Evolutionary conservation across 2,797 vertebrate genomes (phyloP), one percentile per base, ranked within the genome.

Genomic region (Catostomus latipinnis): DNA sequence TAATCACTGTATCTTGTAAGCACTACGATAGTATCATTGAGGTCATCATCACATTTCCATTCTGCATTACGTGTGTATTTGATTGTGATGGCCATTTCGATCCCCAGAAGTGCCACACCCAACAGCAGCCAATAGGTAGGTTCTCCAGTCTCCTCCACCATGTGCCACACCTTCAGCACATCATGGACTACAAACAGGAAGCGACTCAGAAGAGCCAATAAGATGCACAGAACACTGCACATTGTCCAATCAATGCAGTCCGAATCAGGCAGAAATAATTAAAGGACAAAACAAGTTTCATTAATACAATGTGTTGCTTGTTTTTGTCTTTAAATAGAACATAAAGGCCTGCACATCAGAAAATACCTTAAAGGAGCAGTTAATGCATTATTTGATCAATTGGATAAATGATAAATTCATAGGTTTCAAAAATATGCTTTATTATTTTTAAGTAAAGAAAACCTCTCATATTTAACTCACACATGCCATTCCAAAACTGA

Each of bases 41-140:
- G 50, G 34, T 53, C 1, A 18, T 6, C 1, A 13, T 90, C 91
- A 95, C 94, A 95, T 93, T 94, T 94, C 94, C 94, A 95, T 86
- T 95, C 94, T 1, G 91, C 93, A 0, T 93, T 91, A 14, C 58
- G 87, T 58, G 93, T 94, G 82, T 85, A 90, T 87, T 88, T 91
- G 34, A 94, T 85, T 8, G 93, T 95, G 83, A 94, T 65, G 0
- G 88, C 87, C 92, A 94, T 92, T 86, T 95, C 94, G 71, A 93
- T 86, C 0, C 89, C 91, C 61, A 95, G 85, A 65, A 95, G 88
- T 57, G 90, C 86, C 67, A 94, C 91, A 0, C 92, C 0, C 85
- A 94, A 82, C 80, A 94, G 88, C 66, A 94, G 80, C 92, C 92
- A 94, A 73, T 94, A 94, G 61, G 81, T 69, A 0, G 89, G 84